phyloP scores from a whole-genome alignment of 1,140 invertebrate species.

The Bombus pyrosoma region DNA sequence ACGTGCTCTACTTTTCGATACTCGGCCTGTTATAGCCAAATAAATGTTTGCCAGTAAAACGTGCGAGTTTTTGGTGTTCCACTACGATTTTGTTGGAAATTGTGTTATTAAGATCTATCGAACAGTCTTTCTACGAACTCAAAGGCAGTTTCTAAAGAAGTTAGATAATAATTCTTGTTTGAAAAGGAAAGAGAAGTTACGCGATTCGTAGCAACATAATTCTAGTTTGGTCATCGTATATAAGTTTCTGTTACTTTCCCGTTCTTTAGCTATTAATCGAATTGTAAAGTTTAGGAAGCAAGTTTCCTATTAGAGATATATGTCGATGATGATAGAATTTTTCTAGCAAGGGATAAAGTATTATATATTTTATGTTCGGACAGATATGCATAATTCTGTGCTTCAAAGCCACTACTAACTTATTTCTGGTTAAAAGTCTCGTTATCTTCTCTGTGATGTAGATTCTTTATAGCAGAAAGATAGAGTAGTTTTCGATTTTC shows the following conservation, averaged over 20 bases:
- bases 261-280: not conserved
- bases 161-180: slow-evolving; percentile 28
- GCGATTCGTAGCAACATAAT: not conserved
- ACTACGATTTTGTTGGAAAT: not conserved
- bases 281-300: not conserved
- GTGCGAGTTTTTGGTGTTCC: not conserved
- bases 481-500: no score
- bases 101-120: not conserved
- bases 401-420: no score
- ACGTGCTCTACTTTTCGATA: not conserved
- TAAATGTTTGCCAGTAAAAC: not conserved
- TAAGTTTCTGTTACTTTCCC: not conserved
- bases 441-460: no score
- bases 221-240: not conserved
- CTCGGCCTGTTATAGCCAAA: no score
- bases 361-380: no score
- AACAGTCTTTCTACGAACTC: not conserved
- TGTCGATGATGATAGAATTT: not conserved
- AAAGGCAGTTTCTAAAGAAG: not conserved
- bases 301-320: not conserved
- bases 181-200: not conserved
- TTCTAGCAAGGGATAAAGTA: not conserved
- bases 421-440: not conserved
- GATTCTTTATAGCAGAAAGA: no score
- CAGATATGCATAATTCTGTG: no score